Evolutionary conservation across 1,140 invertebrate species (phyloP), one percentile per base, ranked within the genome.

Genomic region (Magallana angulata): DNA sequence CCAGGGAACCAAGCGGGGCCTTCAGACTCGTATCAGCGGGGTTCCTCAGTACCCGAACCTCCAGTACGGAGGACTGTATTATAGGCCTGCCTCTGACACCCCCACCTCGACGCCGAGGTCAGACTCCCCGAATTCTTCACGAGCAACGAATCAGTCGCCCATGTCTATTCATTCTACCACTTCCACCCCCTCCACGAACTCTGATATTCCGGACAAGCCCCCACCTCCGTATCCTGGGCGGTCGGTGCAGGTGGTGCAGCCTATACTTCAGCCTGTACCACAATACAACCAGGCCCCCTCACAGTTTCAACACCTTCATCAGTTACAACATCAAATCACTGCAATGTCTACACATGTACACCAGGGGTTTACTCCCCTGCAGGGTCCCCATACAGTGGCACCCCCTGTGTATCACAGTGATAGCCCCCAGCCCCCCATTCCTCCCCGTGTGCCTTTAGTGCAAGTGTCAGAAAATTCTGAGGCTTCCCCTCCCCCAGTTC

Each of bases 181-280:
- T 57, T 94, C 94, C 18, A 93, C 93, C 7, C 94, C 94, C 8
- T 94, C 94, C 58, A 94, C 92, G 18, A 94, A 93, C 87, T 94
- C 93, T 18, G 93, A 94, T 89, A 91, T 94, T 88, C 93, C 93
- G 48, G 93, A 94, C 68, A 92, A 92, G 89, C 94, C 93, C 12
- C 94, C 94, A 30, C 94, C 94, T 30, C 94, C 94, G 7, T 94
- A 94, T 89, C 93, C 94, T 36, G 92, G 91, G 30, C 88, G 89
- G 30, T 88, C 91, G 18, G 87, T 90, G 30, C 87, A 91, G 24
- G 87, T 91, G 80, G 87, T 88, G 5, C 85, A 87, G 24, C 90
- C 90, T 30, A 91, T 90, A 80, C 88, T 89, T 18, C 89, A 91
- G 80, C 89, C 24, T 9, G 30, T 62, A 11, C 82, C 56, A n/a